A percentile compares a stretch with the other conserved stretches of the same genome.
phyloP scores from a whole-genome alignment of 2,797 vertebrate genomes.

The Lepus oiostolus region DNA sequence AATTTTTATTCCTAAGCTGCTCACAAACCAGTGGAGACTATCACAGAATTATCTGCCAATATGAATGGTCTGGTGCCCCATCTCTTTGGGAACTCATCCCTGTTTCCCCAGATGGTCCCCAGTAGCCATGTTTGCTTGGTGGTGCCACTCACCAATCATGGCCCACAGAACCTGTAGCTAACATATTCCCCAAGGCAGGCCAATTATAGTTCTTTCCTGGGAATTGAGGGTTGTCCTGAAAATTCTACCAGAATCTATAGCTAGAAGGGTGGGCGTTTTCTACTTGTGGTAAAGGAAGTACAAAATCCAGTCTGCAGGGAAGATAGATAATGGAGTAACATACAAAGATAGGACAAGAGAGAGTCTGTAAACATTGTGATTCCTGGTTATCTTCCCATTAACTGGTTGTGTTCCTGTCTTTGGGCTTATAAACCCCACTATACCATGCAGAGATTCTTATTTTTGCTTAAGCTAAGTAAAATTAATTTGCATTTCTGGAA shows the following conservation, averaged over 20 bases:
- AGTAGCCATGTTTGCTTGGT: background rate
- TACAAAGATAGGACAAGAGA: background rate
- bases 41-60: background rate
- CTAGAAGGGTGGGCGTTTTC: background rate
- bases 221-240: background rate
- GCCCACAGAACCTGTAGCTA: background rate
- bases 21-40: background rate
- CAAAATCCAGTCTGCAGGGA: background rate
- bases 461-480: background rate
- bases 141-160: background rate
- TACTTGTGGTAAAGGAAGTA: background rate
- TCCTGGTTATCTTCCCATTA: background rate
- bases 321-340: background rate
- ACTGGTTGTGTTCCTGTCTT: background rate
- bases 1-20: background rate
- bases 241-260: background rate
- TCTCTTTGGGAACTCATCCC: background rate
- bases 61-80: background rate
- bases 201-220: background rate
- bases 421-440: background rate
- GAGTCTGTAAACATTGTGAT: background rate
- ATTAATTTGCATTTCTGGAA: slow-evolving; percentile 21
- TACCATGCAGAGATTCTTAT: background rate
- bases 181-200: background rate
- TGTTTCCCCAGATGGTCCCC: background rate